A percentile compares a stretch with the other conserved stretches of the same genome.
Conservation (phyloP, 2,797 vertebrate genomes). For the Amblyraja radiata region DNA sequence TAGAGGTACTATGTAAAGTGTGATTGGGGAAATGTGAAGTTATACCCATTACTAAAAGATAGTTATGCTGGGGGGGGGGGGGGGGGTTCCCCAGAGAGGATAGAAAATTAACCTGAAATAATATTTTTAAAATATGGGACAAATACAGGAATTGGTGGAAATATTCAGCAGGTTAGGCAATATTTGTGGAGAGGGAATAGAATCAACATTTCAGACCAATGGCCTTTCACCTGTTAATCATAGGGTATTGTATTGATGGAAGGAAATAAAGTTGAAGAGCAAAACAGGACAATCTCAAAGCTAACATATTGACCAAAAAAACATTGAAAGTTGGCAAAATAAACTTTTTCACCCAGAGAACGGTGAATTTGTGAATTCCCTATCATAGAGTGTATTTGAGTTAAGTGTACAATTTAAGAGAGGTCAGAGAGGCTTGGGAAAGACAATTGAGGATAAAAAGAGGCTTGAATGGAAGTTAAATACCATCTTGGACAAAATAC, state of each 20-base stretch:
- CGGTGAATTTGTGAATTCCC: background rate
- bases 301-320: background rate
- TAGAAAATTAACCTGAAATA: background rate
- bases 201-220: too few relatives aligned
- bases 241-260: background rate
- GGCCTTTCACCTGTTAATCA: too few relatives aligned
- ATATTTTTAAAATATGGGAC: too few relatives aligned
- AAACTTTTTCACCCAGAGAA: background rate
- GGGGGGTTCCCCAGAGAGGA: background rate
- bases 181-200: too few relatives aligned
- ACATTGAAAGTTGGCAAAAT: background rate
- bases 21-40: background rate
- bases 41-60: background rate
- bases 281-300: background rate
- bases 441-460: background rate
- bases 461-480: background rate
- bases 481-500: background rate
- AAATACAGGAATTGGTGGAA: too few relatives aligned
- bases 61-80: too few relatives aligned
- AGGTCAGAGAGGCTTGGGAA: background rate
- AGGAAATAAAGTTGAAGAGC: background rate
- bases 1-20: background rate
- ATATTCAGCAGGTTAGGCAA: too few relatives aligned
- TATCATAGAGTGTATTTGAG: background rate
- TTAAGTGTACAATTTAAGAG: background rate